Conservation (phyloP, 2,888 invertebrate species). For the Protodeltote pygarga region DNA sequence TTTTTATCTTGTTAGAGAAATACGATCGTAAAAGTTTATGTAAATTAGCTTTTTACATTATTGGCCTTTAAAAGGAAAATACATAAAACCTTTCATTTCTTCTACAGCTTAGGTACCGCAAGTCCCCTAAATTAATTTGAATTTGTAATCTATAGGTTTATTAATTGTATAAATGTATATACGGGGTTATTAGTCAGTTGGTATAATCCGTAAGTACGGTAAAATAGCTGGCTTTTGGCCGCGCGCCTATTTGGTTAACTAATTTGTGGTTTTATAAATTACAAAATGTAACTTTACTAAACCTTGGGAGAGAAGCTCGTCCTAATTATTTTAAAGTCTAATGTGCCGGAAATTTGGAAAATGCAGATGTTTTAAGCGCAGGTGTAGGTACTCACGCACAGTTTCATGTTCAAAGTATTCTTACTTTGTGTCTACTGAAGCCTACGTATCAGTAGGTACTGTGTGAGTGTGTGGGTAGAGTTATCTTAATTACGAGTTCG, state of each 20-base stretch:
- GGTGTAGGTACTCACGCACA: slow-evolving; percentile 1
- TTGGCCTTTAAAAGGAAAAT: slow-evolving; percentile 27
- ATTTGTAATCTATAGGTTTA: slow-evolving; percentile 32
- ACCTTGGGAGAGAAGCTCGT: slow-evolving; percentile 14
- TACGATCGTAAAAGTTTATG: slow-evolving; percentile 32
- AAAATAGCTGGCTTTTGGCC: slow-evolving; percentile 33
- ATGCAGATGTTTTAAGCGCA: slow-evolving; percentile 1
- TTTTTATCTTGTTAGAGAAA: slow-evolving; percentile 9
- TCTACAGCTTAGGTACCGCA: slow-evolving; percentile 13
- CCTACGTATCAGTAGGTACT: background rate
- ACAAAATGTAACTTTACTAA: slow-evolving; percentile 31
- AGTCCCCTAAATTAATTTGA: slow-evolving; percentile 23
- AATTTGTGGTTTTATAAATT: slow-evolving; percentile 47
- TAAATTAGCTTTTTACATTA: slow-evolving; percentile 30
- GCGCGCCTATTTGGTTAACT: slow-evolving; percentile 41
- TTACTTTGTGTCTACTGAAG: no score
- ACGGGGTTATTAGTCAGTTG: slow-evolving; percentile 18
- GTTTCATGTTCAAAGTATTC: slow-evolving; percentile 13
- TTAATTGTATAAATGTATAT: slow-evolving; percentile 29
- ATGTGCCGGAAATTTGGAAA: slow-evolving; percentile 28
- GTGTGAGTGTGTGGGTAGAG: background rate
- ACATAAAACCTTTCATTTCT: slow-evolving; percentile 20
- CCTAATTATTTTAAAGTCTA: slow-evolving; percentile 24
- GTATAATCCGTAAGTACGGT: slow-evolving; percentile 31
- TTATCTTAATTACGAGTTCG: slow-evolving; percentile 19